Conservation (phyloP, 2,888 invertebrate genomes). For the Caenorhabditis sp. region DNA sequence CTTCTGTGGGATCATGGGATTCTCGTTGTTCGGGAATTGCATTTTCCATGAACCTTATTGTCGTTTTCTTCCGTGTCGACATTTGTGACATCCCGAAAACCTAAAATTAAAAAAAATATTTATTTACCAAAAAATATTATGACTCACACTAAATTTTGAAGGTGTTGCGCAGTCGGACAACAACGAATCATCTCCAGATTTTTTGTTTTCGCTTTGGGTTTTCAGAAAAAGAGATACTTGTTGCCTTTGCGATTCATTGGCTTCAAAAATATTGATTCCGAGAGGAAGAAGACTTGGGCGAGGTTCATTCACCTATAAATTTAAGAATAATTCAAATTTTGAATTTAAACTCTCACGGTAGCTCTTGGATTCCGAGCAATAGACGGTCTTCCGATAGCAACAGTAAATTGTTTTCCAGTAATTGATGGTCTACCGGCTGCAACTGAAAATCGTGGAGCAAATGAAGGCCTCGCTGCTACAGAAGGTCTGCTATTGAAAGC, state of each 20-base stretch:
- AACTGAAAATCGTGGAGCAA: slow-evolving; percentile 7
- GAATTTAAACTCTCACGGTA: neutral
- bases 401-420: neutral
- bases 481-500: neutral
- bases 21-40: slow-evolving; percentile 21
- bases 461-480: slow-evolving; percentile 12
- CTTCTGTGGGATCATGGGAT: slow-evolving; percentile 15
- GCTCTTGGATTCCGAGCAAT: neutral
- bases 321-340: too few species aligned
- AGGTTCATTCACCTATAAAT: slow-evolving; percentile 11
- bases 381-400: neutral
- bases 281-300: slow-evolving; percentile 20
- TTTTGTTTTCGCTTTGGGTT: neutral
- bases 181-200: neutral
- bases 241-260: slow-evolving; percentile 8
- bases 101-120: neutral
- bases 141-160: neutral
- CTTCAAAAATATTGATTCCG: slow-evolving; percentile 26
- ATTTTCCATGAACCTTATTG: slow-evolving; percentile 19
- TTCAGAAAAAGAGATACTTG: slow-evolving; percentile 1
- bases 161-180: neutral
- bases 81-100: neutral
- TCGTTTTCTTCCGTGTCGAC: neutral
- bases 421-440: slow-evolving; percentile 4
- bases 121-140: neutral